phyloP scores from a whole-genome alignment of 2,113 vertebrate genomes.

The Cryptotis parvus region DNA sequence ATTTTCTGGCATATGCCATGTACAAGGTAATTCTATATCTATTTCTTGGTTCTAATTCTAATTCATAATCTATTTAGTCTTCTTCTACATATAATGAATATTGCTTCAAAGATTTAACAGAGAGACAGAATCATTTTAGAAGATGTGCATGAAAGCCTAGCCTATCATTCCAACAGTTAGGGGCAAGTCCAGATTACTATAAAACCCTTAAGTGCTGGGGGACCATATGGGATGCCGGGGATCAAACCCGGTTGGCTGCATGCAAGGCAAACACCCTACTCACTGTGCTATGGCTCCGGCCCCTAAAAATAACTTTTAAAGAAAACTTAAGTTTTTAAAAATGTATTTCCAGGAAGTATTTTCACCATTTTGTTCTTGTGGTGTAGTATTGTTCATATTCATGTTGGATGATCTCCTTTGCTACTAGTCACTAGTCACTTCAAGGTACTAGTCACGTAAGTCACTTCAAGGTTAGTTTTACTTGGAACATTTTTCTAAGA shows the following conservation, averaged over 20 bases:
- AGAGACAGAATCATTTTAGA: neutral
- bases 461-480: slow-evolving; percentile 28
- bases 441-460: too few relatives aligned
- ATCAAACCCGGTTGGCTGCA: too few relatives aligned
- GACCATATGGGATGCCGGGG: too few relatives aligned
- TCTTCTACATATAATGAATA: neutral
- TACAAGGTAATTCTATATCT: neutral
- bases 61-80: slow-evolving; percentile 31
- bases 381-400: too few relatives aligned
- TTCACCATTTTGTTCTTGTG: too few relatives aligned
- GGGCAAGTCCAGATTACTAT: slow-evolving; percentile 23
- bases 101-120: slow-evolving; percentile 29
- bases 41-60: neutral
- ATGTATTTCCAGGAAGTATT: too few relatives aligned
- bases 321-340: too few relatives aligned
- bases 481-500: neutral
- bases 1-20: neutral
- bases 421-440: too few relatives aligned
- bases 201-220: neutral
- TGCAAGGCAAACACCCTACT: too few relatives aligned
- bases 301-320: too few relatives aligned
- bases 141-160: neutral
- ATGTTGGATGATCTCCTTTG: too few relatives aligned
- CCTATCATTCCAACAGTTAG: slow-evolving; percentile 30
- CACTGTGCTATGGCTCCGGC: too few relatives aligned